phyloP scores from a whole-genome alignment of 2,113 vertebrate species.

The Charadrius vociferus region DNA sequence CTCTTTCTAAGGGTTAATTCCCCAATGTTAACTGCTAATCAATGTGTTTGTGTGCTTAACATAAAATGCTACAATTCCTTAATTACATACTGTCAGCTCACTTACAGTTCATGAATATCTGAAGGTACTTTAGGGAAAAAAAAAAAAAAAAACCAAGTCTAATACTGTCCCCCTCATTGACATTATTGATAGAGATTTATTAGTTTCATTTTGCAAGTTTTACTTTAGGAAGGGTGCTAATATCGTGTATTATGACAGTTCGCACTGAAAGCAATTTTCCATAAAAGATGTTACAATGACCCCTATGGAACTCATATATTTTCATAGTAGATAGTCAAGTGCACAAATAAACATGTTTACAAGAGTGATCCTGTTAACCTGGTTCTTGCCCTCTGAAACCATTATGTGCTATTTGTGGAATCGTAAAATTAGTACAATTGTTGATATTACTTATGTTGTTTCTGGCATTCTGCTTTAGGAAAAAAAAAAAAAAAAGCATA shows the following conservation, averaged over 20 bases:
- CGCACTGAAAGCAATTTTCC: constrained; percentile 74
- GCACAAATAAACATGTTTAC: constrained; percentile 77
- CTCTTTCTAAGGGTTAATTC: constrained; percentile 53
- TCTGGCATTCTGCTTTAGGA: constrained; percentile 58
- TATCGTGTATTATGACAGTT: constrained; percentile 74
- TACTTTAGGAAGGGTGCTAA: constrained; percentile 73
- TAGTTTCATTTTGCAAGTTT: constrained; percentile 75
- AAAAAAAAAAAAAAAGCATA: constrained; percentile 49
- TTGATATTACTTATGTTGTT: constrained; percentile 55
- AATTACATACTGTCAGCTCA: constrained; percentile 42
- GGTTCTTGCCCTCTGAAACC: constrained; percentile 61
- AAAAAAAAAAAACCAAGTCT: constrained; percentile 67
- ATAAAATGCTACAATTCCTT: constrained; percentile 54
- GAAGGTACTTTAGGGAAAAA: constrained; percentile 49
- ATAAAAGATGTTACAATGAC: constrained; percentile 78
- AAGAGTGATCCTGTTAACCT: constrained; percentile 70
- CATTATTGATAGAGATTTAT: constrained; percentile 74
- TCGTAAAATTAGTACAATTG: constrained; percentile 66
- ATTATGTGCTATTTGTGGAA: constrained; percentile 56
- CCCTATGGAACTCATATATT: constrained; percentile 69
- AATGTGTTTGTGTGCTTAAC: constrained; percentile 42
- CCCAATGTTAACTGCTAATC: constrained; percentile 53
- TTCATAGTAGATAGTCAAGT: constrained; percentile 75
- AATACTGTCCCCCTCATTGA: constrained; percentile 69
- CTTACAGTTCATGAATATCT: constrained; percentile 16